A percentile compares a stretch with the other conserved stretches of the same genome.
phyloP scores from a whole-genome alignment of 2,113 vertebrate species.

The Diglossa brunneiventris region DNA sequence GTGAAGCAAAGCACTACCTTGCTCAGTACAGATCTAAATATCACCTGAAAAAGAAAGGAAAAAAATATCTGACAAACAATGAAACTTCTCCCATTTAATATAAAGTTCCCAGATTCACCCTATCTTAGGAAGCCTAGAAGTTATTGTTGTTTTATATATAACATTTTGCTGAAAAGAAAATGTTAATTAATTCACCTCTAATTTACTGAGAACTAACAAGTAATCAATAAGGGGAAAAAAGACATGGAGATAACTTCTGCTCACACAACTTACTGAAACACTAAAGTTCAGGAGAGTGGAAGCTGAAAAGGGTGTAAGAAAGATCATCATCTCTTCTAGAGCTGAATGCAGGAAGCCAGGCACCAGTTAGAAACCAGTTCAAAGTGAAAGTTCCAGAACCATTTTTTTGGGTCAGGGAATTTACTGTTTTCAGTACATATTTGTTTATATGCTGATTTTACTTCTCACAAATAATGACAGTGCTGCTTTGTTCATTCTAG shows the following conservation, averaged over 20 bases:
- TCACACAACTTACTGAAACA: neutral
- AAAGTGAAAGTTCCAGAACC: neutral
- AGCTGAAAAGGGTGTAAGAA: neutral
- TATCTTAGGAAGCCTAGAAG: neutral
- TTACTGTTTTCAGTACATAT: neutral
- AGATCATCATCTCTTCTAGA: neutral
- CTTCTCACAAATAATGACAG: neutral
- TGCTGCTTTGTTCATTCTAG: neutral
- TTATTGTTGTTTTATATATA: neutral
- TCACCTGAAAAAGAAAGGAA: neutral
- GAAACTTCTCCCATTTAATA: neutral
- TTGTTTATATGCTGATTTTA: neutral
- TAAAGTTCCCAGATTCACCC: neutral
- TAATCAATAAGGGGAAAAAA: neutral
- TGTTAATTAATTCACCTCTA: neutral
- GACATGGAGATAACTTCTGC: rapidly evolving
- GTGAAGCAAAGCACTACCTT: neutral
- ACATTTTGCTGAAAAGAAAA: neutral
- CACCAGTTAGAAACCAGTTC: neutral
- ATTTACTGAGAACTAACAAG: neutral
- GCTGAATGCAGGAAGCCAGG: neutral
- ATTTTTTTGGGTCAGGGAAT: neutral
- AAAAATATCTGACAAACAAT: neutral
- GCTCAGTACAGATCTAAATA: neutral
- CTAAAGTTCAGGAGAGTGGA: neutral